Base-by-base conservation (phyloP, 2,888 invertebrate species). In the Dioctria linearis region DNA sequence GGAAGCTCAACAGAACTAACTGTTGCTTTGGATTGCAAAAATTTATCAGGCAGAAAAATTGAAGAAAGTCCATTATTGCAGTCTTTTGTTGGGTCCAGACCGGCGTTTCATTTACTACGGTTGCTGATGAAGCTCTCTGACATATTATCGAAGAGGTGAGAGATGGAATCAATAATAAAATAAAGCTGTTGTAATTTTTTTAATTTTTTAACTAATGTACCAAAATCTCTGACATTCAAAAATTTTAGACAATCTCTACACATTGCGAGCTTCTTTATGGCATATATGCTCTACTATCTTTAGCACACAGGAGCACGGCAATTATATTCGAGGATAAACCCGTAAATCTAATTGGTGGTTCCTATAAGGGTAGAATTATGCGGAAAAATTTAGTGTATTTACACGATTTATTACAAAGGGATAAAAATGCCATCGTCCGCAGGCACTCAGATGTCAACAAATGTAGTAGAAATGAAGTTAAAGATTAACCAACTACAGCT, bases 41-140 rank as follows among this genome's bases (percentile, higher is more conserved):
- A 82, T 90, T 96, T 73, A 89, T 96, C 39, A 99, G 98, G 98
- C 94, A 96, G 83, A 92, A 93, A 69, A 94, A 98, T 87, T 92
- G 97, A 57, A 93, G 93, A 78, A 96, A 97, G 61, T 98, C 98
- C 0, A 94, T 98, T 0, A 95, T 98, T 69, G 97, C 96, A 0
- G 93, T 96, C 99, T 98, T 87, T 88, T 94, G 13, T 88, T 95
- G 79, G 93, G 94, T 83, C 91, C 93, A 25, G 94, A 94, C 75
- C 95, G 95, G 94, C 78, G 93, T 96, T 69, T 97, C 98, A 0
- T 97, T 97, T 88, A 95, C 95, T 73, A 96, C 95, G 46, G 93
- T 98, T 65, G 96, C 97, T 0, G 95, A 96, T 84, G 95, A 95
- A 84, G 96, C 97, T 0, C 90, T 98, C 80, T 91, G 93, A 84